Evolutionary conservation across 2,888 invertebrate genomes (phyloP).

Genomic region (Agonopterix heracliana): DNA sequence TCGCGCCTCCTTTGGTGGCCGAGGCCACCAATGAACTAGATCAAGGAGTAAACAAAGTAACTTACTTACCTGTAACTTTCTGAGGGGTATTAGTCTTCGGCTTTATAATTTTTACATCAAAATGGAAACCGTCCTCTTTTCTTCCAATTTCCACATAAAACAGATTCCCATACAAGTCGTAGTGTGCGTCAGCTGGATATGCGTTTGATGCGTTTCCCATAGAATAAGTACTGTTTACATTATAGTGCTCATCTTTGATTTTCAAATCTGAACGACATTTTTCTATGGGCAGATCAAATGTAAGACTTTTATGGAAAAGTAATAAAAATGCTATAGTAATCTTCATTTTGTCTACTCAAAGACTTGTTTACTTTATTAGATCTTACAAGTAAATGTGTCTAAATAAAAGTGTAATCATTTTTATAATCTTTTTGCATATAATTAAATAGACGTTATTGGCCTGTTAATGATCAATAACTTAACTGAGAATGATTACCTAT

Average conservation of each 20-base stretch:
- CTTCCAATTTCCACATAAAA: slow-evolving; percentile 48
- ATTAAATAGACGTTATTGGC: no score
- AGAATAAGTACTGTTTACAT: slow-evolving; percentile 32
- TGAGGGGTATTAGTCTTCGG: slow-evolving; percentile 29
- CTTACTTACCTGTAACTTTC: slow-evolving; percentile 43
- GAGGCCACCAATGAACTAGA: no score
- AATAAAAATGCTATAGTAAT: slow-evolving; percentile 26
- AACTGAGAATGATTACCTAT: no score
- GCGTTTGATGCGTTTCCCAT: slow-evolving; percentile 29
- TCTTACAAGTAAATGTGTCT: neutral
- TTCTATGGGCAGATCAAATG: slow-evolving; percentile 47
- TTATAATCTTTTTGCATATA: no score
- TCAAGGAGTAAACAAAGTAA: neutral
- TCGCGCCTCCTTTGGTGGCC: no score
- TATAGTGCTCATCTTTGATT: slow-evolving; percentile 46
- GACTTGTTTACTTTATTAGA: neutral
- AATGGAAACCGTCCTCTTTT: slow-evolving; percentile 40
- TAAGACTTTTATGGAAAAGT: slow-evolving; percentile 19
- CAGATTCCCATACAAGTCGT: slow-evolving; percentile 49
- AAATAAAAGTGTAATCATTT: no score
- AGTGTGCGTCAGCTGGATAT: slow-evolving; percentile 53
- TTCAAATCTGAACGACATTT: slow-evolving; percentile 40
- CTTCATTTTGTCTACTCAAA: slow-evolving; percentile 19
- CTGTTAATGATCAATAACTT: no score
- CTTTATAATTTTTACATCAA: slow-evolving; percentile 43